phyloP scores from a whole-genome alignment of 2,888 invertebrate species.

The Aphelenchoides bicaudatus region DNA sequence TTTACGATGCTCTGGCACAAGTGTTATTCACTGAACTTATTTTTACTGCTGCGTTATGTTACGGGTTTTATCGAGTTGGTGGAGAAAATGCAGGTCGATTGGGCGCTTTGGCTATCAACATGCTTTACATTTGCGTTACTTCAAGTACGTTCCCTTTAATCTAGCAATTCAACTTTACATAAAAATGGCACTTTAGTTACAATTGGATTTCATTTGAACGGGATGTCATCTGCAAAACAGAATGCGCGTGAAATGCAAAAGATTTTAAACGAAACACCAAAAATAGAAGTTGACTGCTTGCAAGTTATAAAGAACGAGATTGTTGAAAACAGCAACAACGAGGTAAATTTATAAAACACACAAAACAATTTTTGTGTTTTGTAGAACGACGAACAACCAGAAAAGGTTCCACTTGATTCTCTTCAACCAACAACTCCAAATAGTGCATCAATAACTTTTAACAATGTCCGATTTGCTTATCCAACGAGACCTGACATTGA shows the following conservation, averaged over 20 bases:
- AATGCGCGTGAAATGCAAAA: conserved; percentile 49
- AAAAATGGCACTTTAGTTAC: too few species aligned
- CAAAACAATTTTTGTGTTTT: too few species aligned
- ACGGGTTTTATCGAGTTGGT: conserved; percentile 55
- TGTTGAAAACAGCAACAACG: too few species aligned
- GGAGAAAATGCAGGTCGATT: conserved; percentile 51
- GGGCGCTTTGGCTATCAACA: conserved; percentile 41
- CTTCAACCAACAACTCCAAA: background rate
- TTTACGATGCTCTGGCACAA: conserved; percentile 57
- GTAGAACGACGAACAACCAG: conserved; percentile 1
- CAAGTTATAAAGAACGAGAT: background rate
- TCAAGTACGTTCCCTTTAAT: too few species aligned
- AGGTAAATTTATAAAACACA: too few species aligned
- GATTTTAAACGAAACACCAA: conserved; percentile 42
- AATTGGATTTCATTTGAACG: conserved; percentile 58
- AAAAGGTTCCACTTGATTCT: conserved; percentile 1
- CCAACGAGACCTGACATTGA: conserved; percentile 71
- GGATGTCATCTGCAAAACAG: conserved; percentile 47
- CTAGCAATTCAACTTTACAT: too few species aligned
- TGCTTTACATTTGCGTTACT: conserved; percentile 17
- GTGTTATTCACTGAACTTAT: conserved; percentile 56
- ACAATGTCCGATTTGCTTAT: conserved; percentile 76
- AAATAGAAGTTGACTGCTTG: conserved; percentile 31
- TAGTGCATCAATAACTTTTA: conserved; percentile 63
- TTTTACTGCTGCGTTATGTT: conserved; percentile 56